Percentiles rank a stretch among this genome's conserved stretches.
Evolutionary conservation across 92 coral and sea anemone genomes (phyloP).

Genomic region (Hydrozoanthus gracilis): DNA sequence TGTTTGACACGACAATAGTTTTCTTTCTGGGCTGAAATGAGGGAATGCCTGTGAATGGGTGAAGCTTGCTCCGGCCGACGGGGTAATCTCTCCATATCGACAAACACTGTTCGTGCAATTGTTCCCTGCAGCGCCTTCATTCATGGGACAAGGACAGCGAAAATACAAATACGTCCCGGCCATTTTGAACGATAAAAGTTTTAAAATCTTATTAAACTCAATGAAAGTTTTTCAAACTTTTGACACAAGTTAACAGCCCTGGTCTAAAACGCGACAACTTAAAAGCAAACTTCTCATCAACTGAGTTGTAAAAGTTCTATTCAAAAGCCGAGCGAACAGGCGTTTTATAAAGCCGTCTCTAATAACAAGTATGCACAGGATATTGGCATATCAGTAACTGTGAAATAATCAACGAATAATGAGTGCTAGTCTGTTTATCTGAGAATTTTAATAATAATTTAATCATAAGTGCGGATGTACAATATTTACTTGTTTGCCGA

Average conservation of each 20-base stretch:
- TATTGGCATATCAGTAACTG: slow-evolving; percentile 74
- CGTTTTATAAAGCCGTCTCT: slow-evolving; percentile 67
- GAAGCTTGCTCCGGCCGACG: slow-evolving; percentile 55
- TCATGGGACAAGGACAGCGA: slow-evolving; percentile 81
- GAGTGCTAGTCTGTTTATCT: slow-evolving; percentile 67
- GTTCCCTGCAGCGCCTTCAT: slow-evolving; percentile 34
- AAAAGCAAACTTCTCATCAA: not conserved
- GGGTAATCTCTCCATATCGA: slow-evolving; percentile 74
- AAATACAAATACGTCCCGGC: slow-evolving; percentile 72
- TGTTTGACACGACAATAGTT: slow-evolving; percentile 46
- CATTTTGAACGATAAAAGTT: slow-evolving; percentile 41
- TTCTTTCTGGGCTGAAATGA: slow-evolving; percentile 76
- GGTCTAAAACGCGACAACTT: not conserved
- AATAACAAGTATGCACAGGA: slow-evolving; percentile 72
- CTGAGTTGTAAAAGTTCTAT: not conserved
- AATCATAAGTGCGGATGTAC: slow-evolving; percentile 71
- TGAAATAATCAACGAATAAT: slow-evolving; percentile 55
- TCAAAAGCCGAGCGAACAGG: slow-evolving; percentile 33
- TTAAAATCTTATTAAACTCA: not conserved
- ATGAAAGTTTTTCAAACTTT: not conserved
- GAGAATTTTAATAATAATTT: slow-evolving; percentile 78
- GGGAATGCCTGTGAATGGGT: slow-evolving; percentile 65
- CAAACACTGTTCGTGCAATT: slow-evolving; percentile 70
- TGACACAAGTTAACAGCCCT: not conserved
- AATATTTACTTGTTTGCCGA: slow-evolving; percentile 46